A percentile compares a stretch with the other conserved stretches of the same genome.
Evolutionary conservation across 2,797 vertebrate genomes (phyloP).

Genomic region (Spheniscus humboldti): DNA sequence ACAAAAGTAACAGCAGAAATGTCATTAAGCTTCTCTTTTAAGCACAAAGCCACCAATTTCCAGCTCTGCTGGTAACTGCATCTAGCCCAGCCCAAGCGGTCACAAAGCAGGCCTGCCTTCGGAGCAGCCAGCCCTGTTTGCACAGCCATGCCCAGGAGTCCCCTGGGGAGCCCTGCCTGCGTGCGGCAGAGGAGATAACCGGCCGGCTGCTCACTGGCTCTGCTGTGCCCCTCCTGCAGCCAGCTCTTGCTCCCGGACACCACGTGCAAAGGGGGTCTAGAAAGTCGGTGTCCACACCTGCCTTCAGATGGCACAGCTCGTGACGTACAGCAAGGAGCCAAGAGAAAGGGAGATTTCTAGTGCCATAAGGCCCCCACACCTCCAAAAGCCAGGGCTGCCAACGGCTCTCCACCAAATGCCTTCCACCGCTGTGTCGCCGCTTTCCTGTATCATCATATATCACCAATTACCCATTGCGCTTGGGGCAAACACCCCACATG

Average conservation of each 20-base stretch:
- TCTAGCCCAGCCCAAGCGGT: neutral
- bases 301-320: neutral
- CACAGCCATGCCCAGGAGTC: neutral
- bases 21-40: neutral
- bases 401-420: neutral
- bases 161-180: neutral
- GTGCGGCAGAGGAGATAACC: rapidly evolving
- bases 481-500: rapidly evolving
- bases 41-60: neutral
- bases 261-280: neutral
- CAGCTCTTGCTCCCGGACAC: no score
- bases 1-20: neutral
- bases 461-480: no score
- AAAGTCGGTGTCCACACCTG: neutral
- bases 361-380: neutral
- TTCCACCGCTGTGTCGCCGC: rapidly evolving
- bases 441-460: neutral
- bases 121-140: neutral
- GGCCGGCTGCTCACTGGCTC: rapidly evolving
- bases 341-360: neutral
- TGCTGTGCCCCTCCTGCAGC: neutral
- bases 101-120: neutral
- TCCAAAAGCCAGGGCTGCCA: neutral
- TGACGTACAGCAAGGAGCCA: no score
- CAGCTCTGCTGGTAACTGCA: neutral